Base-by-base conservation (phyloP, 2,888 invertebrate species). In the Leucania comma region DNA sequence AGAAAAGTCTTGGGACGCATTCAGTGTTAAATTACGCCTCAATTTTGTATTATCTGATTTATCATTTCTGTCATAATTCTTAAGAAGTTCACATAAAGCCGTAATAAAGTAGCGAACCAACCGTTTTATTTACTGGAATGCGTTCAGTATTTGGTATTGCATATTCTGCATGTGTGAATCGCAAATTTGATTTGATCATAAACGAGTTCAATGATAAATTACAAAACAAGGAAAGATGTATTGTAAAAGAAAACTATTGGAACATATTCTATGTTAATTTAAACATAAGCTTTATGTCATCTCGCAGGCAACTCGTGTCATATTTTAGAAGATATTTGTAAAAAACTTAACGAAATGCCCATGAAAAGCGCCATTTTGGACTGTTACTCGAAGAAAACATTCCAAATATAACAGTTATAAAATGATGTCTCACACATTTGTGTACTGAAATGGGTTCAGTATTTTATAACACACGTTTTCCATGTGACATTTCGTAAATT, bases 271-370 rank as follows among this genome's bases (percentile, higher is more conserved):
- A 9, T 50, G 8, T 14, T 54, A n/a, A 54, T 42, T 59, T 32
- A 54, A 8, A 0, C 5, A 0, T 26, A 5, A 20, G 26, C 17
- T 76, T 10, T 69, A 9, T 60, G 57, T 77, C 17, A 70, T 58
- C 46, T 29, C 26, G 6, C 6, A 6, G 0, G 14, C 2, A 6
- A 42, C 48, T 77, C 50, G 6, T 59, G 71, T 63, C n/a, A 70
- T 48, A 42, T 48, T 48, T 48, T 24, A 3, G 20, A 8, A n/a
- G 14, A 48, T 35, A 58, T 51, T 62, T 48, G 48, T 4, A 26
- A 70, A 50, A 42, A 0, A 60, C 56, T 5, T 20, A n/a, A 59
- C 17, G 12, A 48, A 48, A 14, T 4, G 14, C 9, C 32, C 1
- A 1, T 2, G 17, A 57, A 50, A 17, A 26, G 20, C 35, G 61